Percentiles rank a stretch among this genome's conserved stretches.
Conservation (phyloP, 2,888 invertebrate genomes). For the Lithosia quadra region DNA sequence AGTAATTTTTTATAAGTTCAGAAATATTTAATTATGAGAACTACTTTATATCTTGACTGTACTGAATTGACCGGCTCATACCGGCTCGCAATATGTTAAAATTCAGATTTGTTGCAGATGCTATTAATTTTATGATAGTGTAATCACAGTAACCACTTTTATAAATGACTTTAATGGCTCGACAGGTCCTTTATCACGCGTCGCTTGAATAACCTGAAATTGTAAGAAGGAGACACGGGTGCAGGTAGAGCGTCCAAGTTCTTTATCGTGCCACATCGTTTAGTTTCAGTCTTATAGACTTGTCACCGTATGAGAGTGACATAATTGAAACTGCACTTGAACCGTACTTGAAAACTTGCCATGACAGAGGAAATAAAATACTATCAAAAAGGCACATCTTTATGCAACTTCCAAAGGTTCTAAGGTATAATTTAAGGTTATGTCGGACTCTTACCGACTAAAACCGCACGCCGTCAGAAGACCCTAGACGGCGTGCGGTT, state of each 20-base stretch:
- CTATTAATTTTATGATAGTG: slow-evolving; percentile 8
- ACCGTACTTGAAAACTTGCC: no score
- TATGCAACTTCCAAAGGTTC: no score
- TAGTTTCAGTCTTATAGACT: neutral
- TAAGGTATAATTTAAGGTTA: no score
- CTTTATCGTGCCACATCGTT: neutral
- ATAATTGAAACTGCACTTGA: no score
- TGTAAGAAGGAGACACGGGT: neutral
- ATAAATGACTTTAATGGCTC: neutral
- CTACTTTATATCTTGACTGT: neutral
- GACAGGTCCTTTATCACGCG: neutral
- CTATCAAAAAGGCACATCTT: no score
- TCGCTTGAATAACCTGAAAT: neutral
- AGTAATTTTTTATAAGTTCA: no score
- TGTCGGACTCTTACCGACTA: no score
- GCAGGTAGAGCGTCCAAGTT: no score
- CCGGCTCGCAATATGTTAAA: slow-evolving; percentile 30
- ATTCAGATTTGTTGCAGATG: slow-evolving; percentile 24
- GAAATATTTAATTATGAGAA: neutral
- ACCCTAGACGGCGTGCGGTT: no score
- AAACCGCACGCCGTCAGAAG: no score
- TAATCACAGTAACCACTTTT: neutral
- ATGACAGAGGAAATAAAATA: no score
- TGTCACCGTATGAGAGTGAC: neutral
- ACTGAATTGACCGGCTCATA: slow-evolving; percentile 17